Percentiles rank a stretch among this genome's conserved stretches.
phyloP scores from a whole-genome alignment of 1,140 invertebrate genomes.

The Radopholus similis region DNA sequence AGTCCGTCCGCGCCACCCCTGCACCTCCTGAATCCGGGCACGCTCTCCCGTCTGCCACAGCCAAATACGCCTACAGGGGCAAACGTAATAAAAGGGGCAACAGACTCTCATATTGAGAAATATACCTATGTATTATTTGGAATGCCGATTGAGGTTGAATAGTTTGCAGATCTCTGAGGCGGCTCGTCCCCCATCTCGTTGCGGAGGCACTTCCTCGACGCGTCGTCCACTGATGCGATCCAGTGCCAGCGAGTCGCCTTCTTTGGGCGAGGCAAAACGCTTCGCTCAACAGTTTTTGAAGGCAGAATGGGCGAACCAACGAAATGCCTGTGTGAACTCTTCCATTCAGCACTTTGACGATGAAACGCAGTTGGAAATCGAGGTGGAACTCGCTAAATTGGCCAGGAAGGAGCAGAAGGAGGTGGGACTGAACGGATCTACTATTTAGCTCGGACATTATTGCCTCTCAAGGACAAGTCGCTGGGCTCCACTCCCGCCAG shows the following conservation, averaged over 20 bases:
- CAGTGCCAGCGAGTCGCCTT: neutral
- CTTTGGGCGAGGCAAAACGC: neutral
- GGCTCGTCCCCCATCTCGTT: neutral
- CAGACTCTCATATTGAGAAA: neutral
- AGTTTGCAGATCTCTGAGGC: neutral
- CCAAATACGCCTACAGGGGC: neutral
- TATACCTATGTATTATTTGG: neutral
- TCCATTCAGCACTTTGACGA: too few relatives aligned
- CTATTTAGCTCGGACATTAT: too few relatives aligned
- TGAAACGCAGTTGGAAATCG: too few relatives aligned
- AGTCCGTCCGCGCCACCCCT: conserved; percentile 27
- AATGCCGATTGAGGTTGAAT: conserved; percentile 2
- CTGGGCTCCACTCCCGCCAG: too few relatives aligned
- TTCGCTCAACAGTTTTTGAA: too few relatives aligned
- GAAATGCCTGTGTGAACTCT: too few relatives aligned
- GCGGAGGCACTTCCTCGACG: conserved; percentile 1
- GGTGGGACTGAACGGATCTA: too few relatives aligned
- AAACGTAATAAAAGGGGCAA: neutral
- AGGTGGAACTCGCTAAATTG: too few relatives aligned
- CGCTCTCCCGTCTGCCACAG: neutral
- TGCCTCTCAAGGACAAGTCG: too few relatives aligned
- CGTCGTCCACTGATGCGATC: neutral
- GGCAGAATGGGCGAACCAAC: too few relatives aligned
- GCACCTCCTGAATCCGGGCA: conserved; percentile 9
- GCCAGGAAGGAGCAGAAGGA: too few relatives aligned